Percentiles rank a stretch among this genome's conserved stretches.
Conservation (phyloP, 2,888 invertebrate species). For the Phalera bucephala region DNA sequence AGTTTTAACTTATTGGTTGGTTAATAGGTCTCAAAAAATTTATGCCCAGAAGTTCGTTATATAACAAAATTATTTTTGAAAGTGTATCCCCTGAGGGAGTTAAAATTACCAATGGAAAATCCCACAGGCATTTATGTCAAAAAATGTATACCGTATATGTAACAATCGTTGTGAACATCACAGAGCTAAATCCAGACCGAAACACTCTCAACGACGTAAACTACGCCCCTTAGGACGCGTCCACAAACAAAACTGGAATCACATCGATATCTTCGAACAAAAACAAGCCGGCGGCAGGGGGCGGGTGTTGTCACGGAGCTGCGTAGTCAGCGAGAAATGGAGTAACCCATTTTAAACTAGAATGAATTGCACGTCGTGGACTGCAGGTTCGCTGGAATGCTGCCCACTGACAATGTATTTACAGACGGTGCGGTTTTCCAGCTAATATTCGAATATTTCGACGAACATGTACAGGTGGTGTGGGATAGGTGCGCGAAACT, state of each 20-base stretch:
- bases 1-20: too few relatives aligned
- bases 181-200: conserved; percentile 24
- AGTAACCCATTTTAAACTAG: conserved; percentile 79
- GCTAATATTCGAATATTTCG: too few relatives aligned
- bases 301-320: conserved; percentile 66
- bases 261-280: conserved; percentile 52
- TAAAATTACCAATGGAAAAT: too few relatives aligned
- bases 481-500: too few relatives aligned
- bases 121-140: too few relatives aligned
- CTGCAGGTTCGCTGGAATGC: conserved; percentile 76
- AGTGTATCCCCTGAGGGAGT: too few relatives aligned
- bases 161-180: not conserved
- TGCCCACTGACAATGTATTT: conserved; percentile 65
- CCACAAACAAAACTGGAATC: conserved; percentile 42
- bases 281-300: conserved; percentile 58
- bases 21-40: too few relatives aligned
- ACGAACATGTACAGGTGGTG: too few relatives aligned
- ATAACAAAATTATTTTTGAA: too few relatives aligned
- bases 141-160: too few relatives aligned
- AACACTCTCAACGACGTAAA: conserved; percentile 29
- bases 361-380: conserved; percentile 78
- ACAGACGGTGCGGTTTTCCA: conserved; percentile 26
- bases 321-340: conserved; percentile 75
- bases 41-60: too few relatives aligned
- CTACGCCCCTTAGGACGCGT: conserved; percentile 41